Percentiles rank a stretch among this genome's conserved stretches.
Conservation (phyloP, 2,888 invertebrate species). For the Schizotus pectinicornis region DNA sequence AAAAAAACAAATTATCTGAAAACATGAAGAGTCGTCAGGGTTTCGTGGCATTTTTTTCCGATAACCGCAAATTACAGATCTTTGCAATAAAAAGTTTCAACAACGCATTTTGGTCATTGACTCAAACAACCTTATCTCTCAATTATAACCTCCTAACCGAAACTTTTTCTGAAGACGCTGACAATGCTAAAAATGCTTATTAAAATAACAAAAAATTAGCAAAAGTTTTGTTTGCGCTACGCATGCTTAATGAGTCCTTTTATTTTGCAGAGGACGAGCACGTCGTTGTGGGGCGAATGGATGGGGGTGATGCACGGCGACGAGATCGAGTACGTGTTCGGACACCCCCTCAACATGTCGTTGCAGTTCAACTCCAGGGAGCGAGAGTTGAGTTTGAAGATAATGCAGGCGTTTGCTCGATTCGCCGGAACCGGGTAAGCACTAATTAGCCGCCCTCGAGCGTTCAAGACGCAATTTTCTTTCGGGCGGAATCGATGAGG, state of each 20-base stretch:
- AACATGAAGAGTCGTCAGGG: no score
- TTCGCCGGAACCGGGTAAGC: slow-evolving; percentile 94
- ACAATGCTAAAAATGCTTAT: no score
- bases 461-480: background rate
- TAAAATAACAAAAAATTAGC: no score
- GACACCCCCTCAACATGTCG: slow-evolving; percentile 90
- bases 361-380: slow-evolving; percentile 86
- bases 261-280: slow-evolving; percentile 81
- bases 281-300: slow-evolving; percentile 97
- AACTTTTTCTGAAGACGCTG: no score
- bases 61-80: no score
- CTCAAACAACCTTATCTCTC: no score
- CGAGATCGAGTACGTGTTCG: slow-evolving; percentile 97
- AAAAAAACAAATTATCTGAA: no score
- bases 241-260: slow-evolving; percentile 27
- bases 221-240: slow-evolving; percentile 24
- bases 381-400: slow-evolving; percentile 84
- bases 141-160: no score
- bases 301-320: slow-evolving; percentile 99
- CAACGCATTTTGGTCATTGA: slow-evolving; percentile 5
- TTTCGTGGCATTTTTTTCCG: no score
- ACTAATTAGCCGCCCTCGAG: slow-evolving; percentile 13
- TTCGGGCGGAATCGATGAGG: background rate
- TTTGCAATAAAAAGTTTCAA: slow-evolving; percentile 10
- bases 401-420: slow-evolving; percentile 91